phyloP scores from a whole-genome alignment of 2,888 invertebrate species.

The Autographa pulchrina region DNA sequence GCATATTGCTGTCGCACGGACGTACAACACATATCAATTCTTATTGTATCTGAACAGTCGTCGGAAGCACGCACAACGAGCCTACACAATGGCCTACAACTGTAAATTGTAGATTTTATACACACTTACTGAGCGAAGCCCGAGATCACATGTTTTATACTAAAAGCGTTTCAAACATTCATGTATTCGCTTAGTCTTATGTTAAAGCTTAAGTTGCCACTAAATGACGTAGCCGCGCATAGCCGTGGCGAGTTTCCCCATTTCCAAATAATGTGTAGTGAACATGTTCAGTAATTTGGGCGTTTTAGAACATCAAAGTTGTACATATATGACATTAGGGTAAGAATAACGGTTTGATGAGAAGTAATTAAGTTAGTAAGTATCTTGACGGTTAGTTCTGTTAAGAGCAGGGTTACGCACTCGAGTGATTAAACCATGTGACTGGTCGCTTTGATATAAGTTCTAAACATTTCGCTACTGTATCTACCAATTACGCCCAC shows the following conservation, averaged over 20 bases:
- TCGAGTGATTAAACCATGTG: conserved; percentile 19
- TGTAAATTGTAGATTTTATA: conserved; percentile 52
- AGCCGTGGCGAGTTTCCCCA: conserved; percentile 7
- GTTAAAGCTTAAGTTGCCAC: conserved; percentile 29
- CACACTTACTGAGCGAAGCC: conserved; percentile 27
- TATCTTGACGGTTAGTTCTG: conserved; percentile 37
- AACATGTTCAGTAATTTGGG: conserved; percentile 33
- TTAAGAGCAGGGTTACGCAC: conserved; percentile 18
- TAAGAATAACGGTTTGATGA: conserved; percentile 41
- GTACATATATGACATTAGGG: conserved; percentile 44
- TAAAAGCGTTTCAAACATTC: conserved; percentile 39
- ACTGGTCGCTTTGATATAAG: conserved; percentile 2
- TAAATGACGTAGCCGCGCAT: conserved; percentile 26
- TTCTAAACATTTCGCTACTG: not conserved
- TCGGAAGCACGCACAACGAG: conserved; percentile 64
- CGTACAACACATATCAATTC: conserved; percentile 64
- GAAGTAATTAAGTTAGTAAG: conserved; percentile 44
- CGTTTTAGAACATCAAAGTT: conserved; percentile 41
- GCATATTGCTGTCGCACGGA: conserved; percentile 62
- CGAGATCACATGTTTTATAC: conserved; percentile 27
- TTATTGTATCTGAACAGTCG: conserved; percentile 63
- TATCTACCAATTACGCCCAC: not conserved
- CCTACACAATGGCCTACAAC: conserved; percentile 52
- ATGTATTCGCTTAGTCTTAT: conserved; percentile 26
- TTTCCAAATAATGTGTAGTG: conserved; percentile 28